Evolutionary conservation across 92 coral and sea anemone species (phyloP).

Genomic region (Virgularia gustaviana): DNA sequence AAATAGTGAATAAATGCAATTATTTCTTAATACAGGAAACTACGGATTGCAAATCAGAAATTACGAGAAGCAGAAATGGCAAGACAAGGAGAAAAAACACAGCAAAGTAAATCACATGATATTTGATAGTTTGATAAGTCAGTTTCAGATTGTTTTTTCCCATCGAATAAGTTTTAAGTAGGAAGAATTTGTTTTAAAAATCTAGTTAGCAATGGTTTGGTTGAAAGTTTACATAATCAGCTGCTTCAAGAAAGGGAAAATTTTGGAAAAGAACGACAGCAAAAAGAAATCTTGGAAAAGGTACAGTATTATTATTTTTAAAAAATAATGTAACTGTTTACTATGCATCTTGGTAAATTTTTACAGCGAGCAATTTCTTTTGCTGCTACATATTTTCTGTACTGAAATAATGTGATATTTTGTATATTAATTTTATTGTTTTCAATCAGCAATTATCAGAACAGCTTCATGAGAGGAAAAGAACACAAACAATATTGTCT

Average conservation of each 20-base stretch:
- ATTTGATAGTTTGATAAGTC: too few species aligned
- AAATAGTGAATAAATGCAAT: too few species aligned
- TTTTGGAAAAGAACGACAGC: constrained; percentile 12
- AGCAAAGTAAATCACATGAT: not conserved
- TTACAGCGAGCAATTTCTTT: too few species aligned
- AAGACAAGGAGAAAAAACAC: not conserved
- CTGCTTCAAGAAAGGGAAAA: constrained; percentile 8
- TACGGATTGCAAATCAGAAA: constrained; percentile 70
- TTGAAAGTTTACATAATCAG: constrained; percentile 21
- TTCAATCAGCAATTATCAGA: too few species aligned
- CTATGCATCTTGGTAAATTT: too few species aligned
- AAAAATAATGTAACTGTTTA: too few species aligned
- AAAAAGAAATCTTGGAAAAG: constrained; percentile 12
- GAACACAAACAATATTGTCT: too few species aligned
- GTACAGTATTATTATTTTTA: constrained; percentile 1
- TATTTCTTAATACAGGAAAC: constrained; percentile 47
- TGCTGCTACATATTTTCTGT: too few species aligned
- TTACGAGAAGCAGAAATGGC: constrained; percentile 60
- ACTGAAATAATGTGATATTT: too few species aligned
- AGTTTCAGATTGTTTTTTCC: too few species aligned
- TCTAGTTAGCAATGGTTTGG: not conserved
- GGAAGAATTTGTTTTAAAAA: not conserved
- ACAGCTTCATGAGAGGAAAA: too few species aligned
- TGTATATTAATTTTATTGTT: too few species aligned
- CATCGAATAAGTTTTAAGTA: not conserved